These are phyloP conservation scores for Halcyon senegalensis DNA, from an alignment of 2,113 vertebrate genomes.

Conservation along the genomic window DNA sequence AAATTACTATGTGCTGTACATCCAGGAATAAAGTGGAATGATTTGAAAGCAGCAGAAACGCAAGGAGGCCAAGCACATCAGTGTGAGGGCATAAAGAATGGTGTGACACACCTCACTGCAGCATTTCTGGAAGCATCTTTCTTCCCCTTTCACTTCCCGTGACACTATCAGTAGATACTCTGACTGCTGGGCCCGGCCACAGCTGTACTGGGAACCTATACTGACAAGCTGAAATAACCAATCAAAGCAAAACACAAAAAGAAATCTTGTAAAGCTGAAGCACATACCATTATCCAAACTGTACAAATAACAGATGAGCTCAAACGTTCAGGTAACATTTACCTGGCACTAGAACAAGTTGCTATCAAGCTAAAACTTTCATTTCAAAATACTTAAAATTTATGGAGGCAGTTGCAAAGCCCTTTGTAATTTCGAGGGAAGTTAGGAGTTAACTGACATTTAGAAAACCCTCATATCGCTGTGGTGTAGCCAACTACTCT, in stretches of 20 bases:
- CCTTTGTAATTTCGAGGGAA: neutral
- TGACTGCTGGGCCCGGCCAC: conserved; percentile 91
- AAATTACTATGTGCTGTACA: conserved; percentile 55
- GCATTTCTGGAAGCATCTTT: conserved; percentile 88
- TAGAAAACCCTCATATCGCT: neutral
- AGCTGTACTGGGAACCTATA: conserved; percentile 84
- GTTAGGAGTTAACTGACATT: neutral
- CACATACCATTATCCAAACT: conserved; percentile 5
- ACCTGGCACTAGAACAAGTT: neutral
- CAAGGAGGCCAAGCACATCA: conserved; percentile 81
- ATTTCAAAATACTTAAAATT: neutral
- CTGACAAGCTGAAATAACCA: conserved; percentile 95
- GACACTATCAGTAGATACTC: conserved; percentile 97
- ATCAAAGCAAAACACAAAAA: conserved; percentile 73
- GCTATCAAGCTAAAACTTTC: neutral
- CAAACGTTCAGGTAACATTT: neutral
- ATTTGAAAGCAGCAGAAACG: conserved; percentile 63
- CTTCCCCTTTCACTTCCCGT: conserved; percentile 92
- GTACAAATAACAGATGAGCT: conserved; percentile 39
- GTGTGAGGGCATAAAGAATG: conserved; percentile 73
- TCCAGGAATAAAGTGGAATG: conserved; percentile 60
- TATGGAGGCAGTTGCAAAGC: neutral
- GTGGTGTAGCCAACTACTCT: neutral
- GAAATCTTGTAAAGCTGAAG: conserved; percentile 63
- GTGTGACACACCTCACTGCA: conserved; percentile 91